Percentiles rank a stretch among this genome's conserved stretches.
These are phyloP conservation scores for Rhyacichthys aspro DNA, from an alignment of 2,797 vertebrate genomes.

Conservation along the genomic window DNA sequence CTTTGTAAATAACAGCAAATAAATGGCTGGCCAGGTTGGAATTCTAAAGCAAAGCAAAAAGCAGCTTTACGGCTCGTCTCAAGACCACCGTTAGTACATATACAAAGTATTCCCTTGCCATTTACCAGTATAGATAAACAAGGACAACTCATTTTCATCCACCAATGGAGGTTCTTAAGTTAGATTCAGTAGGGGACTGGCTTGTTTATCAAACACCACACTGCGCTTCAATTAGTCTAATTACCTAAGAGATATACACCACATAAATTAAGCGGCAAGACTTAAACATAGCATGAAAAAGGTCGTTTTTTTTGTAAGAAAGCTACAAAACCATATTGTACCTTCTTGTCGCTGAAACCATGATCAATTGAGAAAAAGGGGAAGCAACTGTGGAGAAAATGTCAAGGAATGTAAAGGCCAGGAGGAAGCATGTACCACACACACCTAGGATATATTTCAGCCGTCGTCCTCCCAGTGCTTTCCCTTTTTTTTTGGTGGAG, in stretches of 20 bases:
- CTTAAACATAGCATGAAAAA: conserved; percentile 31
- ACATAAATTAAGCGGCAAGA: conserved; percentile 42
- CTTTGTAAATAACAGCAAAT: too few relatives aligned
- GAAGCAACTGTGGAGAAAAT: conserved; percentile 37
- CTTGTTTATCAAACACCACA: conserved; percentile 68
- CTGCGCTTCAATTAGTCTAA: conserved; percentile 71
- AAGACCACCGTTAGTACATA: background rate
- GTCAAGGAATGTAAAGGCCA: conserved; percentile 41
- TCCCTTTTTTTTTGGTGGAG: background rate
- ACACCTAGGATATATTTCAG: background rate
- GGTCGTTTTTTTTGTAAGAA: conserved; percentile 22
- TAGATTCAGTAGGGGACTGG: conserved; percentile 43
- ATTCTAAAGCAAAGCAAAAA: too few relatives aligned
- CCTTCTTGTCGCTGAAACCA: conserved; percentile 24
- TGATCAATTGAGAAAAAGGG: conserved; percentile 33
- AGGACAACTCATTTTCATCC: conserved; percentile 56
- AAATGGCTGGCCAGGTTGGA: too few relatives aligned
- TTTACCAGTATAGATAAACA: conserved; percentile 36
- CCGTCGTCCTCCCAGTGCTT: conserved; percentile 7
- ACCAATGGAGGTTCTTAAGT: conserved; percentile 58
- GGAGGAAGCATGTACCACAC: conserved; percentile 19
- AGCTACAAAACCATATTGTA: conserved; percentile 26
- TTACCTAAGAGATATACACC: conserved; percentile 41
- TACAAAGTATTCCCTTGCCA: background rate
- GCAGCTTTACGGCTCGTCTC: too few relatives aligned